These are phyloP conservation scores for Passerina amoena DNA, from an alignment of 2,113 vertebrate species.

Conservation along the genomic window DNA sequence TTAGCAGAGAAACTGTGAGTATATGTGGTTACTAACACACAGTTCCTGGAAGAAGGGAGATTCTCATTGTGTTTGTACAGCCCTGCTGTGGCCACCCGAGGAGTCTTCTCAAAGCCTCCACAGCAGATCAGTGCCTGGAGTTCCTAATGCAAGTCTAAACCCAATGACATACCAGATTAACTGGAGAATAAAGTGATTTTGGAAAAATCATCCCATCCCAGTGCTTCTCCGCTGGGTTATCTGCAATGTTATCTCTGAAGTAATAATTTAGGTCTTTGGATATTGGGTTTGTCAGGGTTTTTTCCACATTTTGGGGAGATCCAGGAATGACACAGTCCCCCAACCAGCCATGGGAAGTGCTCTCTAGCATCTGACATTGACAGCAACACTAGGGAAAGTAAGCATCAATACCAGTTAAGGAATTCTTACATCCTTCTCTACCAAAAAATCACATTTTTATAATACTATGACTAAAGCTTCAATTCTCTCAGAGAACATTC, in stretches of 20 bases:
- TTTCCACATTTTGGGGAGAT: not conserved
- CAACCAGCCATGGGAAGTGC: not conserved
- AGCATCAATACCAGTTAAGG: not conserved
- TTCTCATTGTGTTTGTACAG: not conserved
- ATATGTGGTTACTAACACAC: not conserved
- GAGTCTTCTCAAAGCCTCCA: not conserved
- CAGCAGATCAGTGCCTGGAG: not conserved
- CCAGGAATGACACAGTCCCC: not conserved
- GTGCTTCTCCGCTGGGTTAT: not conserved
- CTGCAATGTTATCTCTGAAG: not conserved
- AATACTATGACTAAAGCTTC: fast-evolving
- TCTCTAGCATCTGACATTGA: not conserved
- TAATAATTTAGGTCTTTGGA: not conserved
- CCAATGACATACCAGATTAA: not conserved
- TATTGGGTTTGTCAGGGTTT: not conserved
- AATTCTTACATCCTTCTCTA: not conserved
- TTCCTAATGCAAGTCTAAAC: not conserved
- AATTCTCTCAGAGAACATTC: not conserved
- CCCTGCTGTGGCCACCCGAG: not conserved
- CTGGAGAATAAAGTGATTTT: not conserved
- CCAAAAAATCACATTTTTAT: not conserved
- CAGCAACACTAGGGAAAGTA: not conserved
- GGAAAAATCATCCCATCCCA: not conserved
- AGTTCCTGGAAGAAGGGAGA: not conserved
- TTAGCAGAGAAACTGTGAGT: not conserved